phyloP scores from a whole-genome alignment of 2,797 vertebrate genomes.

The Gymnodraco acuticeps region DNA sequence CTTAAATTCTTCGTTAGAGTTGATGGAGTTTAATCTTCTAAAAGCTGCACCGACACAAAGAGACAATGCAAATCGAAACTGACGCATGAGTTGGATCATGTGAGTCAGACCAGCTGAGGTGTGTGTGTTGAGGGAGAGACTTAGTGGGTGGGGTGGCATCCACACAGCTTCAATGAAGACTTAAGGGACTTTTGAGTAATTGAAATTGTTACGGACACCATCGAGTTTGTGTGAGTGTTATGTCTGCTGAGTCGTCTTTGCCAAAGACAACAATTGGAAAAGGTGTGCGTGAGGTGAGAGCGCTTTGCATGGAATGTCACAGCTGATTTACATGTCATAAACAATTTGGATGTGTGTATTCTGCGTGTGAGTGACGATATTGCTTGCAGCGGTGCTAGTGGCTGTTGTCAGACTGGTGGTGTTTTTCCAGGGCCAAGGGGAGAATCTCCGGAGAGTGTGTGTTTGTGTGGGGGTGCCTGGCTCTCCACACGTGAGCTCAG shows the following conservation, averaged over 20 bases:
- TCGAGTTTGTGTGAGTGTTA: not conserved
- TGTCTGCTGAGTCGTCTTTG: conserved; percentile 18
- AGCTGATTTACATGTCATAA: conserved; percentile 61
- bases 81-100: conserved; percentile 60
- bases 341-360: conserved; percentile 39
- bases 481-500: conserved; percentile 69
- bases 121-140: conserved; percentile 11
- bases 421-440: conserved; percentile 63
- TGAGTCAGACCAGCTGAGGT: conserved; percentile 63
- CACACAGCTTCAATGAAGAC: conserved; percentile 5
- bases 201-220: conserved; percentile 34
- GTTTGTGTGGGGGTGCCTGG: conserved; percentile 39
- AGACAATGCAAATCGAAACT: conserved; percentile 45
- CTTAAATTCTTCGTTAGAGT: too few species aligned
- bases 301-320: conserved; percentile 54
- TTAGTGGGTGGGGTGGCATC: conserved; percentile 16
- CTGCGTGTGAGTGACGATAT: conserved; percentile 11
- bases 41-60: conserved; percentile 30
- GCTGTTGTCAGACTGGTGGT: conserved; percentile 55
- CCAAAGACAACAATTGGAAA: conserved; percentile 14
- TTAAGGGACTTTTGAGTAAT: conserved; percentile 28
- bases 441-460: conserved; percentile 48
- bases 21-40: conserved; percentile 3
- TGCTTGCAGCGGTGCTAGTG: conserved; percentile 10
- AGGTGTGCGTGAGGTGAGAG: conserved; percentile 35